Base-by-base conservation (phyloP, 1,140 invertebrate species). In the Monomorium pharaonis region DNA sequence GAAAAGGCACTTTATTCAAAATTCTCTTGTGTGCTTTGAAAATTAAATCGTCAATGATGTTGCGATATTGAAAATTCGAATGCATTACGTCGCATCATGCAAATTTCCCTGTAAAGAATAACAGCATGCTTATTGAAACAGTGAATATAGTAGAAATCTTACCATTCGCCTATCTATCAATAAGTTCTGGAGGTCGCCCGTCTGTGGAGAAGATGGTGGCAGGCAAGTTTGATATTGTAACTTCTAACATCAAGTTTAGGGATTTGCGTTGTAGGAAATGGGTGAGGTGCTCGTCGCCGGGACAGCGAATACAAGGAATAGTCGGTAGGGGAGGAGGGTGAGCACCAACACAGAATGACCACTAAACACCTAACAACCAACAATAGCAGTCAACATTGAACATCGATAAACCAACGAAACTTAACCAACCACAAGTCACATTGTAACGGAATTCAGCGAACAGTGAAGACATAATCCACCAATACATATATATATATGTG, bases 301-400 rank as follows among this genome's bases (percentile, higher is more conserved):
- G 69, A 89, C 89, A 91, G 92, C 89, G 91, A 88, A 89, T 93
- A 91, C 91, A 89, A 91, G 93, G 88, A 74, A 89, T 91, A 92
- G 85, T 87, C 88, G 91, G 89, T 89, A 92, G 90, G 87, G 90
- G 87, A 91, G 89, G 92, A 91, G 92, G 87, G 91, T 90, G 92
- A 91, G 92, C 91, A 94, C 92, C 91, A 94, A 90, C 91, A 94
- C 91, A 94, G 90, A 93, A 91, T 94, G 92, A 94, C 93, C 94
- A 95, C 94, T 94, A 94, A 95, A 95, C 94, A 95, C 94, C 94
- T 94, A 94, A 94, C 91, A 95, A 94, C 92, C 92, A 95, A 94
- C 94, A 94, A 93, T 92, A 94, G 93, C 94, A 95, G 93, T 92
- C 93, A 95, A 95, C 94, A 94, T 94, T 91, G 92, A 94, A 95